Evolutionary conservation across 2,797 vertebrate species (phyloP).

Genomic region (Vespertilio murinus): DNA sequence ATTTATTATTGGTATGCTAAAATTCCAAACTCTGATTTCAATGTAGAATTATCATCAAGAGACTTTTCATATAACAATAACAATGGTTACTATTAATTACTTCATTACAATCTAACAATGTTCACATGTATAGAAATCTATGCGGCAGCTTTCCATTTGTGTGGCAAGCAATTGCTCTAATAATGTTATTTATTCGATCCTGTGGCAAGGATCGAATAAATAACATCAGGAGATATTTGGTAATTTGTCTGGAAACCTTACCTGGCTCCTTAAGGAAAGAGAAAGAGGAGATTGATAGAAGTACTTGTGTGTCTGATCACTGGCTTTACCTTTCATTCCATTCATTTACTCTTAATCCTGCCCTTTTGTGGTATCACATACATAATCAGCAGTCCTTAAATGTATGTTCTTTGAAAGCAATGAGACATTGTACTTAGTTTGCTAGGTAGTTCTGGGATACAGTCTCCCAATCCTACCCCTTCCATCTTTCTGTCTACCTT

Average conservation of each 20-base stretch:
- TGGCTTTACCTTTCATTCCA: not conserved
- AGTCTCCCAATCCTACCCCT: not conserved
- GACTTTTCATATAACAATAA: not conserved
- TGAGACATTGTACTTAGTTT: not conserved
- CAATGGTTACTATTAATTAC: not conserved
- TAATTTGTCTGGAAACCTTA: not conserved
- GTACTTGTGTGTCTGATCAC: not conserved
- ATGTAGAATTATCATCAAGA: constrained; percentile 6
- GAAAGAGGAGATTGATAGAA: not conserved
- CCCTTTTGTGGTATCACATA: not conserved
- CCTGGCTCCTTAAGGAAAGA: not conserved
- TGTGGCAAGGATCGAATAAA: not conserved
- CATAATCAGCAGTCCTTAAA: not conserved
- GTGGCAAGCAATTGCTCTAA: not conserved
- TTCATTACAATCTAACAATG: not conserved
- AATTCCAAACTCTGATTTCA: constrained; percentile 25
- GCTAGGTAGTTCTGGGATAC: not conserved
- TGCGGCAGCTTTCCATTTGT: not conserved
- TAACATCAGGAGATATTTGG: not conserved
- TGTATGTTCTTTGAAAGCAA: not conserved
- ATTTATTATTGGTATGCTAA: not conserved
- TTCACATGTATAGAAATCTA: not conserved
- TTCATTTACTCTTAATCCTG: constrained; percentile 3
- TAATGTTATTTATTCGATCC: no score
- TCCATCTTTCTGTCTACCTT: not conserved